phyloP scores from a whole-genome alignment of 2,797 vertebrate genomes.

The Sebastes reedi region DNA sequence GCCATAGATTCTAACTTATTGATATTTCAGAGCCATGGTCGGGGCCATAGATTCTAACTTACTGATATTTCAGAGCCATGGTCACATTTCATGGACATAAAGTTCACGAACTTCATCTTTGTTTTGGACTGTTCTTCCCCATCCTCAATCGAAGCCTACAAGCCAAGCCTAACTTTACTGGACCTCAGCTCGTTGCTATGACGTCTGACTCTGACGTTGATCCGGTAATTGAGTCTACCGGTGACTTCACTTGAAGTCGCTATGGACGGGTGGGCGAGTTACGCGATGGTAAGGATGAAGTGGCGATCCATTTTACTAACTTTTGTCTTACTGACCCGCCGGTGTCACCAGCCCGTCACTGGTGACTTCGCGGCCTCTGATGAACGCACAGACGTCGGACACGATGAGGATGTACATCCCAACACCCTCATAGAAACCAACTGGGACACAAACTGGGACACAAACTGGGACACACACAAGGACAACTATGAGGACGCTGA shows the following conservation, averaged over 20 bases:
- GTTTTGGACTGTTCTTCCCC: background rate
- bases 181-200: background rate
- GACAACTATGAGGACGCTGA: conserved; percentile 62
- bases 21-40: too few relatives aligned
- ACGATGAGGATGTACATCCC: background rate
- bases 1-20: too few relatives aligned
- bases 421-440: background rate
- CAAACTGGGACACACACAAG: conserved; percentile 30
- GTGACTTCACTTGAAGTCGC: background rate
- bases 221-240: background rate
- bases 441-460: conserved; percentile 27
- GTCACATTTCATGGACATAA: background rate
- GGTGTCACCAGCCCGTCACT: background rate
- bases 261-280: background rate
- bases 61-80: too few relatives aligned
- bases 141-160: background rate
- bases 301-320: background rate
- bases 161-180: background rate
- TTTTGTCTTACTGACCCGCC: conserved; percentile 19
- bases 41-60: too few relatives aligned
- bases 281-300: conserved; percentile 31
- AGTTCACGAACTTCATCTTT: background rate
- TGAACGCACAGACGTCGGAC: conserved; percentile 9
- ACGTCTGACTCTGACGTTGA: background rate
- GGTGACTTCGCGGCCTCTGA: conserved; percentile 1